A percentile compares a stretch with the other conserved stretches of the same genome.
phyloP scores from a whole-genome alignment of 2,888 invertebrate genomes.

The Plebejus melissa region DNA sequence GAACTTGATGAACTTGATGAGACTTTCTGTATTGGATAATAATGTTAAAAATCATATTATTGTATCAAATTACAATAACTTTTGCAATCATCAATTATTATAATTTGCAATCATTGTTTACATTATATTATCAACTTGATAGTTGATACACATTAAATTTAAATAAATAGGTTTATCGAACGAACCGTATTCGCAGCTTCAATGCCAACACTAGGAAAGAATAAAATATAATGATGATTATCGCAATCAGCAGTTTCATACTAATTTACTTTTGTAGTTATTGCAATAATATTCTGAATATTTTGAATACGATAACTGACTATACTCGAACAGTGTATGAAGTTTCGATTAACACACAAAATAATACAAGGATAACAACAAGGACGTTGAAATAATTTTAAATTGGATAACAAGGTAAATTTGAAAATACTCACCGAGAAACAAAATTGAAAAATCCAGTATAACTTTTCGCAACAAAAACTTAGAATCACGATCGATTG shows the following conservation, averaged over 20 bases:
- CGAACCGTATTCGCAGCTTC: not conserved
- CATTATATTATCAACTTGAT: constrained; percentile 10
- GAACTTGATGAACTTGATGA: no score
- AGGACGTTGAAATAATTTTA: no score
- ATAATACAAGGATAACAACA: constrained; percentile 23
- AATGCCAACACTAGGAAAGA: constrained; percentile 14
- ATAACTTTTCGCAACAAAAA: constrained; percentile 81
- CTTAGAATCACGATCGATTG: constrained; percentile 78
- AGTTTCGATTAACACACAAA: not conserved
- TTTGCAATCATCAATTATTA: not conserved
- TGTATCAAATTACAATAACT: not conserved
- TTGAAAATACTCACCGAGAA: constrained; percentile 81
- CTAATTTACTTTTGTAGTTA: not conserved
- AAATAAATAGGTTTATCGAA: constrained; percentile 28
- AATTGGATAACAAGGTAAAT: constrained; percentile 30
- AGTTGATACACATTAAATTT: constrained; percentile 32
- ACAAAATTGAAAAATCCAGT: constrained; percentile 82
- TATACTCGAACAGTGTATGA: not conserved
- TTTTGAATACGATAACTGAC: not conserved
- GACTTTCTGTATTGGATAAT: no score
- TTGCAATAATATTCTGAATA: not conserved
- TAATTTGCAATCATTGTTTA: constrained; percentile 5
- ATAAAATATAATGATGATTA: not conserved
- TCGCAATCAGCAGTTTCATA: not conserved
- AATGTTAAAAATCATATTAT: no score